Evolutionary conservation across 2,888 invertebrate species (phyloP).

Genomic region (Drosophila neonasuta): DNA sequence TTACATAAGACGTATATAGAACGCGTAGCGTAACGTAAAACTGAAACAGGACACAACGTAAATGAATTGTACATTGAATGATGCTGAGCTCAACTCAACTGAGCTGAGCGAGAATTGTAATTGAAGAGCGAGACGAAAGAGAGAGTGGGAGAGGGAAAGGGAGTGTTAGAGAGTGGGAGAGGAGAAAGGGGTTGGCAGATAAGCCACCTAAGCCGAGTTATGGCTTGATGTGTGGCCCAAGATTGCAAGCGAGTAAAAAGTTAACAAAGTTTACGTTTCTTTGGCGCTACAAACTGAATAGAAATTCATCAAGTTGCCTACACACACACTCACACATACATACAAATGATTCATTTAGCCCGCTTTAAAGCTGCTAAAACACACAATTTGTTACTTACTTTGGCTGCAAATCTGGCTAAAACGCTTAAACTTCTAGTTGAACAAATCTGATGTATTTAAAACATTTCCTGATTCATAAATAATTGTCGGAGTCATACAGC

Average conservation of each 20-base stretch:
- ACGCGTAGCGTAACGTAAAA: constrained; percentile 75
- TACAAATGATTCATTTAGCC: constrained; percentile 5
- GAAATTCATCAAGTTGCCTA: constrained; percentile 8
- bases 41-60: constrained; percentile 75
- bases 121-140: constrained; percentile 6
- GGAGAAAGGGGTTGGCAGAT: neutral
- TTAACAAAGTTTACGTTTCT: constrained; percentile 5
- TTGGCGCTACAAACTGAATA: constrained; percentile 5
- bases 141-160: neutral
- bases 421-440: neutral
- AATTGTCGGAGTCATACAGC: neutral
- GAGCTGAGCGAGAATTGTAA: constrained; percentile 19
- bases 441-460: neutral
- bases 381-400: neutral
- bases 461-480: neutral
- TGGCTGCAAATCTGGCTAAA: neutral
- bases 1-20: constrained; percentile 51
- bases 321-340: neutral
- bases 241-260: constrained; percentile 5
- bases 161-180: too few species aligned
- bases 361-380: neutral
- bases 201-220: constrained; percentile 6
- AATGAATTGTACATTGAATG: constrained; percentile 76
- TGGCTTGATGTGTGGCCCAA: constrained; percentile 6
- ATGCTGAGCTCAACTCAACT: constrained; percentile 47